Base-by-base conservation (phyloP, 1,140 invertebrate species). In the Neodiprion pinetum region DNA sequence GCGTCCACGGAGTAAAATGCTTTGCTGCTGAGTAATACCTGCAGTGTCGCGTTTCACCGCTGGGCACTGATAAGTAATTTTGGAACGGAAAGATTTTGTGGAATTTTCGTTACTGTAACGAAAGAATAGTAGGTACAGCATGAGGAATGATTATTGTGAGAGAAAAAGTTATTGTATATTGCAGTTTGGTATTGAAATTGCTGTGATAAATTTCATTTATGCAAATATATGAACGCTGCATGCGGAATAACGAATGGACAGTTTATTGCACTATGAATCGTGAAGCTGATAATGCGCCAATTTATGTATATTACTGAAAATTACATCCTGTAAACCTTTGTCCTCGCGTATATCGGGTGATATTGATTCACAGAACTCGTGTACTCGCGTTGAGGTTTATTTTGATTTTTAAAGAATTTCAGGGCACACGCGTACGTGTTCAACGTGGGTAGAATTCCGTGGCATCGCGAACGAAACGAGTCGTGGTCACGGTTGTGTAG, bases 231-330 rank as follows among this genome's bases (percentile, higher is more conserved):
- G 28, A 3, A 40, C 28, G 5, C 28, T 40, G 28, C 5, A 40
- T 61, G 53, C 8, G n/a, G 4, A 61, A 61, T 17, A 14, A 61
- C 53, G 53, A 61, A 61, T 61, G 53, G 53, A 61, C 8, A 14
- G 53, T 61, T 61, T 61, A 61, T 61, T 61, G 53, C 53, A 61
- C n/a, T 5, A 61, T 61, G 53, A 61, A 61, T 61, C 53, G 53
- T 61, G n/a, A 61, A 17, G 11, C 11, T 17, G n/a, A 61, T 61
- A 61, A 61, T 61, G 11, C 53, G 53, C 53, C 53, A 9, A 61
- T 61, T 61, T 61, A 17, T 61, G 53, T 61, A 40, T 12, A 14
- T 61, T 14, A 14, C 53, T 40, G 7, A 17, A 61, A 61, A 61
- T 61, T 61, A 61, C n/a, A 17, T 14, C 11, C 53, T 17, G 53